Evolutionary conservation across 2,888 invertebrate genomes (phyloP).

Genomic region (Dascillus cervinus): DNA sequence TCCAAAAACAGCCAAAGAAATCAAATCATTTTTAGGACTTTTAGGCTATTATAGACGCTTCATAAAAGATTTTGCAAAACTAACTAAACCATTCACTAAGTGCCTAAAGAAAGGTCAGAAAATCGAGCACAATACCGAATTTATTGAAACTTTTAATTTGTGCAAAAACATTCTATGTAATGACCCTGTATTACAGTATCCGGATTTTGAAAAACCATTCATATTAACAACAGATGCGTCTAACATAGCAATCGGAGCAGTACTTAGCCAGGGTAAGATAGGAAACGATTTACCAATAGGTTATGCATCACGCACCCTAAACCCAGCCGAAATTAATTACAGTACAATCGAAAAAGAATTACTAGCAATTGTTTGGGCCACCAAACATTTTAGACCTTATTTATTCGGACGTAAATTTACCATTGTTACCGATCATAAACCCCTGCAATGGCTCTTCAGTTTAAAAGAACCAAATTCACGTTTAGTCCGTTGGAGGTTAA

Average conservation of each 20-base stretch:
- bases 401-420: slow-evolving; percentile 29
- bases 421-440: slow-evolving; percentile 37
- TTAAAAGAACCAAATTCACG: slow-evolving; percentile 34
- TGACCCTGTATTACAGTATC: no score
- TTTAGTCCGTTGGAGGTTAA: slow-evolving; percentile 32
- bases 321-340: slow-evolving; percentile 19
- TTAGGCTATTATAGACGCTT: slow-evolving; percentile 7
- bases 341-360: no score
- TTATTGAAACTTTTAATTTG: slow-evolving; percentile 2
- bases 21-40: slow-evolving; percentile 10
- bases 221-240: slow-evolving; percentile 19
- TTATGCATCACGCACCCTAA: slow-evolving; percentile 19
- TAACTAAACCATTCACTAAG: slow-evolving; percentile 10
- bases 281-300: slow-evolving; percentile 18
- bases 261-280: slow-evolving; percentile 15
- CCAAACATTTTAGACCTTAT: slow-evolving; percentile 25
- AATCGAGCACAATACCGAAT: slow-evolving; percentile 4
- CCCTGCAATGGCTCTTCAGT: slow-evolving; percentile 31
- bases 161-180: slow-evolving; percentile 11
- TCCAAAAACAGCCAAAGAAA: slow-evolving; percentile 13
- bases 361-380: slow-evolving; percentile 23
- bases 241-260: slow-evolving; percentile 18
- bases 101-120: slow-evolving; percentile 9
- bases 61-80: no score
- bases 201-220: slow-evolving; percentile 17